Conservation (phyloP, 2,797 vertebrate genomes). For the Diglossa cyanea region DNA sequence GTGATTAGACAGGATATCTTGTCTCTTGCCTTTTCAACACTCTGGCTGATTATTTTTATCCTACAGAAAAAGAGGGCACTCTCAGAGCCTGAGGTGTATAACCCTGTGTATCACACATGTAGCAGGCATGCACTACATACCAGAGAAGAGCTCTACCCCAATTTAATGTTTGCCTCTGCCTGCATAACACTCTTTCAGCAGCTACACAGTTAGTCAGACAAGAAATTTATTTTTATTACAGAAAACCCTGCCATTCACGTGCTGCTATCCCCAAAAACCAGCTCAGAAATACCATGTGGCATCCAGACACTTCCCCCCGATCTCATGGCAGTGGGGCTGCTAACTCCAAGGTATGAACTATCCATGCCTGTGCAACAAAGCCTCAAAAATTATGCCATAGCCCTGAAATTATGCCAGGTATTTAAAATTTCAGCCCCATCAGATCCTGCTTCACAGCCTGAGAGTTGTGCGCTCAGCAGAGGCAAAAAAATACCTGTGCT, state of each 20-base stretch:
- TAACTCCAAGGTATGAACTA: background rate
- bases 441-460: background rate
- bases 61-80: background rate
- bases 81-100: background rate
- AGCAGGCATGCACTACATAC: background rate
- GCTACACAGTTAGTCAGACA: background rate
- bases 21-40: background rate
- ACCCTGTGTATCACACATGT: background rate
- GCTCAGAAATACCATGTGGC: background rate
- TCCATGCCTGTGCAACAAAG: background rate
- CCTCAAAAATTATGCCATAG: background rate
- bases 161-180: background rate
- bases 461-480: background rate
- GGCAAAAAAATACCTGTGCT: background rate
- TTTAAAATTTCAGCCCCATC: background rate
- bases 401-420: background rate
- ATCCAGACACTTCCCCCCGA: accelerated
- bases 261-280: background rate
- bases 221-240: background rate
- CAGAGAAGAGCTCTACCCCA: background rate
- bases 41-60: background rate
- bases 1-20: background rate
- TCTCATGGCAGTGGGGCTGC: background rate
- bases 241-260: background rate
- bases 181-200: background rate